phyloP scores from a whole-genome alignment of 2,888 invertebrate genomes.

The Dastarcus helophoroides region DNA sequence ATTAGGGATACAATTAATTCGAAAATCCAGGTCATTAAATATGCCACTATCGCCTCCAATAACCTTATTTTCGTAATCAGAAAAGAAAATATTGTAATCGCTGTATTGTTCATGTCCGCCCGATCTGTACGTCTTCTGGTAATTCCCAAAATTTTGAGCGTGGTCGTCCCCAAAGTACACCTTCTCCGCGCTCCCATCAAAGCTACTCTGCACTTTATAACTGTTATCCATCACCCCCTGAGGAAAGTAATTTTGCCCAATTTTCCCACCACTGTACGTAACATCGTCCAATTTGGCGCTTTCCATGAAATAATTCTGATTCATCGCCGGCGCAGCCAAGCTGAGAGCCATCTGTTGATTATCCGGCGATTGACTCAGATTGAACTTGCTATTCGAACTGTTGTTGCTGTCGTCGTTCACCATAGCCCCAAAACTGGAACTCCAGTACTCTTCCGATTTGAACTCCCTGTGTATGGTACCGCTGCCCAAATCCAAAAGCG shows the following conservation, averaged over 20 bases:
- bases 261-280: too few species aligned
- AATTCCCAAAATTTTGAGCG: constrained; percentile 20
- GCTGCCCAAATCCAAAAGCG: constrained; percentile 58
- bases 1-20: too few species aligned
- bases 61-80: constrained; percentile 28
- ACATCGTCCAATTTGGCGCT: constrained; percentile 19
- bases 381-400: constrained; percentile 33
- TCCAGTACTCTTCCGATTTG: constrained; percentile 50
- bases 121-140: constrained; percentile 24
- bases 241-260: too few species aligned
- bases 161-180: too few species aligned
- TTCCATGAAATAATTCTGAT: constrained; percentile 21
- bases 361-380: constrained; percentile 43
- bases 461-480: constrained; percentile 54
- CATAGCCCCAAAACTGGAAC: constrained; percentile 40
- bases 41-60: constrained; percentile 24
- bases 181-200: too few species aligned
- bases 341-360: constrained; percentile 34
- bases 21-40: constrained; percentile 33
- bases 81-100: constrained; percentile 30
- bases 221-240: too few species aligned
- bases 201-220: too few species aligned
- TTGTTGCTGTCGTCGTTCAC: constrained; percentile 41
- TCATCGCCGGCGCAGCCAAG: constrained; percentile 21
- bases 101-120: constrained; percentile 28